Conservation (phyloP, 2,888 invertebrate species). For the Harmothoe impar region DNA sequence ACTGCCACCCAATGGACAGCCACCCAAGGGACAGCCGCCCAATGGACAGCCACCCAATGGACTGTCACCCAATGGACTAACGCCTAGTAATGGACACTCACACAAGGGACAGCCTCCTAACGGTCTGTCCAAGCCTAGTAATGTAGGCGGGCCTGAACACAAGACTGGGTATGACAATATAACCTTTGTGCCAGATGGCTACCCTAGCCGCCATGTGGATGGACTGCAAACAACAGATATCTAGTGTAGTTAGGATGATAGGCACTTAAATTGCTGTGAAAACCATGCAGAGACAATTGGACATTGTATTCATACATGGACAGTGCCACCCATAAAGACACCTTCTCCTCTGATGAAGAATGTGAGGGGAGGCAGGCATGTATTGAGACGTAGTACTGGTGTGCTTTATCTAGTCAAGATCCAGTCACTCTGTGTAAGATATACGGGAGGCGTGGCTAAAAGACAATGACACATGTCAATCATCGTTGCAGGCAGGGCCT, state of each 20-base stretch:
- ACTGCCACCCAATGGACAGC: background rate
- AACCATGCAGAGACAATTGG: too few species aligned
- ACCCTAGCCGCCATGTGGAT: background rate
- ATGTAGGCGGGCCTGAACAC: background rate
- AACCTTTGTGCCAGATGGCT: conserved; percentile 9
- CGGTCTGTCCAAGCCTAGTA: background rate
- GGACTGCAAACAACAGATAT: conserved; percentile 47
- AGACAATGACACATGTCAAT: too few species aligned
- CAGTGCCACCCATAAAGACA: too few species aligned
- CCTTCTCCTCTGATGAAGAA: too few species aligned
- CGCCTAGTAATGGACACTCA: conserved; percentile 9
- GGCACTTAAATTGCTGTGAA: too few species aligned
- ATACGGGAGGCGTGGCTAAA: too few species aligned
- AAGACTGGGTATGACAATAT: conserved; percentile 49
- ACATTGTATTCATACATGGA: too few species aligned
- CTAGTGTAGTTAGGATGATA: background rate
- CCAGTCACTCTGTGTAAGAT: background rate
- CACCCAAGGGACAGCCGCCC: background rate
- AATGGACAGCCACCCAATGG: background rate
- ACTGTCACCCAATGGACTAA: background rate
- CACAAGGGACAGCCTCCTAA: background rate
- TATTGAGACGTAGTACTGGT: background rate
- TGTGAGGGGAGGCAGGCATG: background rate
- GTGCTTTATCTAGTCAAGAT: conserved; percentile 24
- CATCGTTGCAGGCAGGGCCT: too few species aligned